Evolutionary conservation across 2,888 invertebrate genomes (phyloP), one percentile per base, ranked within the genome.

Genomic region (Blastobasis lacticolella): DNA sequence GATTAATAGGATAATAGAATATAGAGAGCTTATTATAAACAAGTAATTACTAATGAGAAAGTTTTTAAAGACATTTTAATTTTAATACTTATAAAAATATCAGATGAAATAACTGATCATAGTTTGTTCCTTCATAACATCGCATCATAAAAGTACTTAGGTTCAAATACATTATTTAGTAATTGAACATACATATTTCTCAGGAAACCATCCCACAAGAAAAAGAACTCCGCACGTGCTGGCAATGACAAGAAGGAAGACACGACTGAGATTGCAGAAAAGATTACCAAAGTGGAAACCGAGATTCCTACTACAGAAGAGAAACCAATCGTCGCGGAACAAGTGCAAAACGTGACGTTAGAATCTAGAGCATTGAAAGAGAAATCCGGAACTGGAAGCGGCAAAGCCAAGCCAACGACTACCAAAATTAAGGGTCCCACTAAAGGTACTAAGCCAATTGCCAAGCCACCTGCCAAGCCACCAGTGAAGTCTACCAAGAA

Each of bases 141-240:
- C 3, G 23, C 23, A 23, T 23, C 23, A 23, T 23, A 23, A 23
- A 23, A 23, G 23, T 23, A 23, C 2, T 23, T 23, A 23, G 23
- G 23, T 23, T 23, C 23, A 23, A 23, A 23, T 1, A 23, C 23
- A 23, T 23, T 23, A 23, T 23, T 23, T 51, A 54, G 46, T 7
- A 37, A 45, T 44, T 47, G 37, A 44, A 38, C 37, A 50, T 40
- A 51, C 50, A 63, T 46, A 48, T 52, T 66, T 66, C 71, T 57
- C 63, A 88, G 88, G 64, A 88, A 86, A 78, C 62, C 70, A 37
- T 58, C 81, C 7, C 73, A 64, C 49, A 81, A 77, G 55, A 88
- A 83, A 66, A 89, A 89, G 70, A 87, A 78, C 58, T 73, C 71
- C 4, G 75, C 73, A 37, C 82, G 86, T 6, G 71, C 76, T 49